Evolutionary conservation across 2,888 invertebrate genomes (phyloP).

Genomic region (Athalia cordata): DNA sequence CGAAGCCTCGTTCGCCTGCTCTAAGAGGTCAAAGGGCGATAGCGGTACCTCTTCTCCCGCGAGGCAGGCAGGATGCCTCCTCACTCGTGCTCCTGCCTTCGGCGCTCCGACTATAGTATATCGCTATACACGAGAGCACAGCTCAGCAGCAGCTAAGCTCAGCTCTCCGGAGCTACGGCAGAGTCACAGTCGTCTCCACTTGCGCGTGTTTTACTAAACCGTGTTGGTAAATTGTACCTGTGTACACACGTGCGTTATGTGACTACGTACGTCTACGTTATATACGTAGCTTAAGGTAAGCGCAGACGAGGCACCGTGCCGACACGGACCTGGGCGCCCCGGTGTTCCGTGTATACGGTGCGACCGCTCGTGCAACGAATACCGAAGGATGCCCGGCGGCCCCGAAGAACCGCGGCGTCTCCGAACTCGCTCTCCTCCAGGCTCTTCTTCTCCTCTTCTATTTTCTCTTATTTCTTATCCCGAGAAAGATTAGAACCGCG

Average conservation of each 20-base stretch:
- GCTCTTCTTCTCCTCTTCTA: too few relatives aligned
- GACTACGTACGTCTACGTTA: slow-evolving; percentile 51
- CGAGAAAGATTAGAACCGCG: slow-evolving; percentile 26
- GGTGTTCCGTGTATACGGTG: slow-evolving; percentile 46
- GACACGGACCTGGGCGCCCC: slow-evolving; percentile 48
- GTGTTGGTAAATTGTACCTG: slow-evolving; percentile 11
- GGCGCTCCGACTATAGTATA: slow-evolving; percentile 41
- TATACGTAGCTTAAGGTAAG: slow-evolving; percentile 37
- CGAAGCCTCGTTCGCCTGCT: slow-evolving; percentile 65
- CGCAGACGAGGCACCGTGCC: slow-evolving; percentile 37
- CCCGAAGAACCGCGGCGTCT: slow-evolving; percentile 42
- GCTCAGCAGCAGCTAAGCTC: not conserved
- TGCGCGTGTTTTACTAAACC: not conserved
- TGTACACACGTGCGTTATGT: not conserved
- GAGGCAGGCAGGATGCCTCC: slow-evolving; percentile 55
- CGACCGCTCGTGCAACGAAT: slow-evolving; percentile 59
- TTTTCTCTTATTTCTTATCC: too few relatives aligned
- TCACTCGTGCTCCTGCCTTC: slow-evolving; percentile 58
- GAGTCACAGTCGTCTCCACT: not conserved
- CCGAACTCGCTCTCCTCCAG: too few relatives aligned
- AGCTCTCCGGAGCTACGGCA: not conserved
- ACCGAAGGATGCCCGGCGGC: slow-evolving; percentile 53
- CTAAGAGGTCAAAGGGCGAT: slow-evolving; percentile 71
- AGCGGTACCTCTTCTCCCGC: slow-evolving; percentile 69
- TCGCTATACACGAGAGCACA: not conserved